Evolutionary conservation across 2,113 vertebrate genomes (phyloP), one percentile per base, ranked within the genome.

Genomic region (Tapirus terrestris): DNA sequence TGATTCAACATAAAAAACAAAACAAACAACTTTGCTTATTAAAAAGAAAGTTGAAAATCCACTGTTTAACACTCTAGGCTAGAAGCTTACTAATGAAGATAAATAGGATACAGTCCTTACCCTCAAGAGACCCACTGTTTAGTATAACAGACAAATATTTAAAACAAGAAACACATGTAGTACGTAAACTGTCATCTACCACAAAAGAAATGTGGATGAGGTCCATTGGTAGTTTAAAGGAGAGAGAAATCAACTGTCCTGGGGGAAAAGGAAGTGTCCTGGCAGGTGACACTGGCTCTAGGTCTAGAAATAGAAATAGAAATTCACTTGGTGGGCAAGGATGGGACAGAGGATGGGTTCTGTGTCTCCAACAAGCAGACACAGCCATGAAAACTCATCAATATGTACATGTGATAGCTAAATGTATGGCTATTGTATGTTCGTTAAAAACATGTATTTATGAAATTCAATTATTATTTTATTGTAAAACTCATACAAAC

Each of bases 81-180:
- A 92, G 23, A 89, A 58, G 36, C n/a, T 25, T 73, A 86, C 2
- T 82, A 90, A 84, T 86, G 45, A 95, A 96, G n/a, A 75, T 48
- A 94, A 84, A 67, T 12, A 79, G 61, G 8, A 86, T 29, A 77
- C 1, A 56, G 70, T 36, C 51, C 7, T 51, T 82, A 33, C 39
- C 53, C 31, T 89, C 68, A 83, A 45, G 51, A 39, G 68, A 51
- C 70, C 79, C n/a, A 43, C n/a, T 94, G 21, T 79, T 73, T 75
- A 89, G 51, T 45, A 81, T 18, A 63, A 91, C 16, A 83, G 21
- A 93, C 51, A 94, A 96, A 85, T 63, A 96, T 65, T 96, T 79
- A 96, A 77, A 90, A 77, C 36, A 90, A 79, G 91, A 82, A 75
- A 58, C 61, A 51, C 48, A 61, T 5, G 43, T 33, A 61, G 6